Evolutionary conservation across 2,888 invertebrate species (phyloP), one percentile per base, ranked within the genome.

Genomic region (Drosophila infuscata): DNA sequence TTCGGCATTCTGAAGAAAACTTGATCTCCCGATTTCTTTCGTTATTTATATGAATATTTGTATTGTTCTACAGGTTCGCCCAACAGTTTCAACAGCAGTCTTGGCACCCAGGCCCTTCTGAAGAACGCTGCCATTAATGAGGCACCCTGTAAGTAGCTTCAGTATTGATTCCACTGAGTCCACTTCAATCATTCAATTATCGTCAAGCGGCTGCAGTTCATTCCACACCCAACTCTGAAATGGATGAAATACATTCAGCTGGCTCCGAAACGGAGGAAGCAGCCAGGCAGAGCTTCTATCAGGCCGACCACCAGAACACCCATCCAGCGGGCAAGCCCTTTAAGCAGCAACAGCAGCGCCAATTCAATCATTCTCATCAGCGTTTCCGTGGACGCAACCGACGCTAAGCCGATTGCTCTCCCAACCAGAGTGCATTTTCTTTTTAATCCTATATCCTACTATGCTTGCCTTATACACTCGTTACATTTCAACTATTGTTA

Each of bases 351-450:
- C 80, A 79, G 3, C 76, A 76, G 35, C 71, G 78, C 30, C 76
- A 82, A n/a, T 73, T 73, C 11, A 75, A 81, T n/a, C 76, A 84
- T 33, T 56, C 81, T 30, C 77, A 82, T 57, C 81, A 89, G 61
- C 83, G 88, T 64, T 79, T 79, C 70, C 91, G 91, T 32, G 87
- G 85, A 36, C 90, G 82, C 64, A 91, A 88, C 80, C 83, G 91
- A 51, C 91, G 87, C 64, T 91, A 68, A 73, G 32, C 12, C 8
- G 12, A 30, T 12, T 12, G 51, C 20, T 29, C 29, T 30, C 20
- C 25, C 15, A 25, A 29, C 52, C 41, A 57, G 30, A 43, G 30
- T 43, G 30, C 41, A 20, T 32, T 32, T 32, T 41, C 32, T 32
- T 57, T 32, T 57, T 54, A 54, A 12, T 51, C 6, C 36, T 58